Evolutionary conservation across 2,797 vertebrate species (phyloP).

Genomic region (Sebastolobus alascanus): DNA sequence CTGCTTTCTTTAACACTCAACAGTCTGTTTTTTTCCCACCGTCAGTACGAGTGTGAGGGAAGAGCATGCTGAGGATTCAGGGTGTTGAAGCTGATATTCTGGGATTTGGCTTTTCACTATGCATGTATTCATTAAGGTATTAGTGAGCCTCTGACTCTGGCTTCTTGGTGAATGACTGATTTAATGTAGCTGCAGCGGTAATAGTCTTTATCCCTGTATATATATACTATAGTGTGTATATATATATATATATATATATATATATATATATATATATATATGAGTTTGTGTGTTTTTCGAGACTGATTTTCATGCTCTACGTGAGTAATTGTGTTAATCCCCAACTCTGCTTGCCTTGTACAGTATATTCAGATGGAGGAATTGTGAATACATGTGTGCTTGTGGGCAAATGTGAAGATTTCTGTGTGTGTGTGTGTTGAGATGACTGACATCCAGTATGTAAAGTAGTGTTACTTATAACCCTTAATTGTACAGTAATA

Average conservation of each 20-base stretch:
- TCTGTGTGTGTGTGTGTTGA: neutral
- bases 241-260: no score
- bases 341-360: slow-evolving; percentile 28
- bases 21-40: slow-evolving; percentile 1
- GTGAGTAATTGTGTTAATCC: slow-evolving; percentile 65
- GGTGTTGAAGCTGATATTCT: slow-evolving; percentile 48
- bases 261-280: neutral
- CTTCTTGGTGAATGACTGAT: slow-evolving; percentile 63
- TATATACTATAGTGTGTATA: neutral
- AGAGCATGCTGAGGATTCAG: slow-evolving; percentile 32
- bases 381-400: slow-evolving; percentile 22
- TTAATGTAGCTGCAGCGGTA: slow-evolving; percentile 49
- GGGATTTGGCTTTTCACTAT: slow-evolving; percentile 61
- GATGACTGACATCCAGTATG: slow-evolving; percentile 7
- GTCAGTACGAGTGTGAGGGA: slow-evolving; percentile 7
- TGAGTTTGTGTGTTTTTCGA: slow-evolving; percentile 16
- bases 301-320: slow-evolving; percentile 57
- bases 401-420: neutral
- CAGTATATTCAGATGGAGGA: slow-evolving; percentile 28
- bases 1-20: slow-evolving; percentile 11
- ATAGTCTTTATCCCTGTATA: slow-evolving; percentile 52
- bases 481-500: slow-evolving; percentile 17
- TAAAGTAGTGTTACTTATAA: slow-evolving; percentile 22
- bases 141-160: slow-evolving; percentile 49
- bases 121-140: slow-evolving; percentile 77